Evolutionary conservation across 2,888 invertebrate genomes (phyloP).

Genomic region (Drosophila suboccidentalis): DNA sequence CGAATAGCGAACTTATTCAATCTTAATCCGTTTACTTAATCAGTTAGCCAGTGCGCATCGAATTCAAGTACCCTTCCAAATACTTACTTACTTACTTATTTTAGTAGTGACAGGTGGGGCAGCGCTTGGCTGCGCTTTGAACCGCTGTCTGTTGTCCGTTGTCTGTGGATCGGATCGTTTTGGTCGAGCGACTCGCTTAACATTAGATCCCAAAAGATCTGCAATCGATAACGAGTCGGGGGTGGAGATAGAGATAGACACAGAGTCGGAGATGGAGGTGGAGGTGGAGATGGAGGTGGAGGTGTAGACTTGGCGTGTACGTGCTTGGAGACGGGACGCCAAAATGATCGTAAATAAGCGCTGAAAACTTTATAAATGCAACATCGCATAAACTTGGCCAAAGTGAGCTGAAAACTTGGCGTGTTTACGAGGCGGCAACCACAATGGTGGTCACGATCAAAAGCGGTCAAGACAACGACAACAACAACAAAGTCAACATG

Average conservation of each 20-base stretch:
- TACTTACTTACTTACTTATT: no score
- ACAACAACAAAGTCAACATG: constrained; percentile 26
- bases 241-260: constrained; percentile 24
- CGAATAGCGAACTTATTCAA: not conserved
- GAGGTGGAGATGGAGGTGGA: not conserved
- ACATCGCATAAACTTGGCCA: constrained; percentile 74
- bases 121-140: constrained; percentile 60
- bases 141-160: constrained; percentile 13
- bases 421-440: constrained; percentile 82
- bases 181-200: constrained; percentile 25
- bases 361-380: constrained; percentile 80
- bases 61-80: not conserved
- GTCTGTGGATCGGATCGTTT: constrained; percentile 10
- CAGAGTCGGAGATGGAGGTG: not conserved
- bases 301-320: constrained; percentile 4
- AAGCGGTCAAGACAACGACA: constrained; percentile 70
- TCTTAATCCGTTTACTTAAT: constrained; percentile 8
- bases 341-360: constrained; percentile 78
- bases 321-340: constrained; percentile 18
- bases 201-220: constrained; percentile 32
- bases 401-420: constrained; percentile 54
- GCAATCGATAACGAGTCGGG: constrained; percentile 47
- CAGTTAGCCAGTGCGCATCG: constrained; percentile 3
- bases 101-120: constrained; percentile 5
- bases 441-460: constrained; percentile 82